Base-by-base conservation (phyloP, 2,888 invertebrate species). In the Oligia latruncula region DNA sequence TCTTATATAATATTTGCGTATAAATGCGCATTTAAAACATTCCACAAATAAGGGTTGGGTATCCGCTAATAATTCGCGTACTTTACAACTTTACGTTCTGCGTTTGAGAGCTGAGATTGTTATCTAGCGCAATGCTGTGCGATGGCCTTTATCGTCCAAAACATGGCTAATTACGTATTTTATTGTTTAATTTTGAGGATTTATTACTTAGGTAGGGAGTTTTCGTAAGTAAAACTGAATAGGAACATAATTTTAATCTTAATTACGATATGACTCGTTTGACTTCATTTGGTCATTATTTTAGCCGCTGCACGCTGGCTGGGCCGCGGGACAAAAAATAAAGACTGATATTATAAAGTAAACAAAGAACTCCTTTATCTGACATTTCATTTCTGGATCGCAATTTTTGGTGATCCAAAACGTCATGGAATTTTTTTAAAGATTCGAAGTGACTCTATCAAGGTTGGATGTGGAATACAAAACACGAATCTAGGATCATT, bases 11-110 rank as follows among this genome's bases (percentile, higher is more conserved):
- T 93, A 92, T 91, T 90, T 90, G 91, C 91, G 92, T 93, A 93
- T 92, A 94, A 93, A 93, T 92, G 93, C 90, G 90, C 92, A 92
- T 92, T 91, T 88, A 87, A 92, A 91, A 93, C 94, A 95, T 95
- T 94, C 94, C 93, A 93, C 92, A 93, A 93, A 93, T 92, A 92
- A 93, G 93, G 92, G 92, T 92, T 91, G 92, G 88, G 90, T 90
- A 89, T 92, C 90, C 87, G 90, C 80, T 89, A 91, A 91, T 93
- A 93, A 90, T 87, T 89, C 85, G 88, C 82, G 83, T 89, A 91
- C 87, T 91, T 93, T 92, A 91, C 88, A 88, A 88, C 90, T 84
- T 88, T 77, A 81, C 87, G 80, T 87, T 84, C 83, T 78, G 75
- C 83, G 74, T 90, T 90, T 87, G 90, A 86, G 78, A 75, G 72